Base-by-base conservation (phyloP, 2,888 invertebrate species). In the Ectemnius cavifrons region DNA sequence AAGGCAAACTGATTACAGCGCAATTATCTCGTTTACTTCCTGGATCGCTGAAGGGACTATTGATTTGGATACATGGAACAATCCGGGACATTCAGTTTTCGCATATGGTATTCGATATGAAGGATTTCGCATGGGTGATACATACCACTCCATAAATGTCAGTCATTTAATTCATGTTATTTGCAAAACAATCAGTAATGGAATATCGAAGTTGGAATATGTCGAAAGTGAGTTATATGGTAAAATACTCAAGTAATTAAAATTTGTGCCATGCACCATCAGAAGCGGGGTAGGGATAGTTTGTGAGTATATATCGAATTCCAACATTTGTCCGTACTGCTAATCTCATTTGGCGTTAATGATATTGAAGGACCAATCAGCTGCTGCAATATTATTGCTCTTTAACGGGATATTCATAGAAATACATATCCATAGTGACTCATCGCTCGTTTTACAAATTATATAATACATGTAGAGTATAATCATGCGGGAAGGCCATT, bases 261-360 rank as follows among this genome's bases (percentile, higher is more conserved):
- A 52, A 16, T 52, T 52, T 6, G 2, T 14, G 52, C 1, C 14
- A 16, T 13, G 16, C n/a, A 1, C 5, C 5, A 6, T 1, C 16
- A 11, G 13, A 52, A 52, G 52, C 52, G 16, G n/a, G 52, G 52
- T 16, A 52, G n/a, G 8, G 52, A 14, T 4, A 37, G 37, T 4
- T 4, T 37, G 37, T 11, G 37, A 8, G 11, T 8, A 37, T 37
- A 8, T 6, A 16, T 6, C 52, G 52, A 52, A 52, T 52, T 11
- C n/a, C 52, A 16, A 13, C 16, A 52, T 11, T 52, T 52, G 52
- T 52, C 0, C 52, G 6, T 52, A 0, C 37, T 37, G n/a, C n/a
- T 52, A 52, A 52, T 52, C 52, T 52, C 52, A 52, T 52, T 52
- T 52, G 5, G 52, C 2, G 13, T 52, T 52, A 52, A 52, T 52